These are phyloP conservation scores for Melierax canorus DNA, from an alignment of 2,113 vertebrate species.

Conservation along the genomic window DNA sequence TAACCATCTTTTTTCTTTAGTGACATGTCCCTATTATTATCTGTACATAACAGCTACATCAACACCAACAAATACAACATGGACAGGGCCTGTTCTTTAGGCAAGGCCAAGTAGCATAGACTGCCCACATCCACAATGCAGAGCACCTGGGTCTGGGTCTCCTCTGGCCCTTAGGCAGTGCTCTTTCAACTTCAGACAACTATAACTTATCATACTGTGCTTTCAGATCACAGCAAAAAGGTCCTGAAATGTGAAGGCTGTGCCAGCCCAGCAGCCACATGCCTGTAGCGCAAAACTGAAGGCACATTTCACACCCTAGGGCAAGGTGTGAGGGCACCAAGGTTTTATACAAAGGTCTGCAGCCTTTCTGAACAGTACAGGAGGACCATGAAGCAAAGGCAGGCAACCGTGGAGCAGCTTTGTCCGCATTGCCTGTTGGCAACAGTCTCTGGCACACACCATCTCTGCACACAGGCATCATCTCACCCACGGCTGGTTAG, in stretches of 20 bases:
- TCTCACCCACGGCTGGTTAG: neutral
- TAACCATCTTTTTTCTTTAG: neutral
- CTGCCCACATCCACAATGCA: rapidly evolving
- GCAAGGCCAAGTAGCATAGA: neutral
- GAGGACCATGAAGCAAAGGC: neutral
- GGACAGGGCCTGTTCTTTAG: neutral
- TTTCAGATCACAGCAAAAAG: neutral
- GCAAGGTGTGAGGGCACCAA: neutral
- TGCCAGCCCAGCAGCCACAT: neutral
- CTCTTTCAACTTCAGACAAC: neutral
- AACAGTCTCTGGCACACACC: neutral
- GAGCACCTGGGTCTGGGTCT: neutral
- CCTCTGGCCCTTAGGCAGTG: neutral
- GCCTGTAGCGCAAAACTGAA: neutral
- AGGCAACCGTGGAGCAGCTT: neutral
- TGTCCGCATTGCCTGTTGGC: neutral
- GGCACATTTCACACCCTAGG: neutral
- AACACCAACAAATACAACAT: neutral
- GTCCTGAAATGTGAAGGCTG: rapidly evolving
- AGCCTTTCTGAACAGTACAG: neutral
- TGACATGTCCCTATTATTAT: neutral
- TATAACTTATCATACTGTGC: neutral
- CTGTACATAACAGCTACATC: neutral
- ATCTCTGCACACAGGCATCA: rapidly evolving
- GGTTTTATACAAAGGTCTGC: neutral